Evolutionary conservation across 35 echinoderm and acorn worm species (phyloP).

Genomic region (Eucidaris tribuloides): DNA sequence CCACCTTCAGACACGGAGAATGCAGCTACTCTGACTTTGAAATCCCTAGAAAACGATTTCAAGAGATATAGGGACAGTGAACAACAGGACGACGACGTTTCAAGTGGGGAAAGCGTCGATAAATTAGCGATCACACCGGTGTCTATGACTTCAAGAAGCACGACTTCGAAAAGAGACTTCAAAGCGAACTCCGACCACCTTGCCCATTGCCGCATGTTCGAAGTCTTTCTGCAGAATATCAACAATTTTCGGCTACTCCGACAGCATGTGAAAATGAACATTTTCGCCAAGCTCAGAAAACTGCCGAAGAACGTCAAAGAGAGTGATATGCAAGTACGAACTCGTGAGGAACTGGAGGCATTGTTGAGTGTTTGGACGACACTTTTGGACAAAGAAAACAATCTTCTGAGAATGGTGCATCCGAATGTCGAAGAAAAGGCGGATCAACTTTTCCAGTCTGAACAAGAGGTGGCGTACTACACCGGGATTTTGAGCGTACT

Average conservation of each 20-base stretch:
- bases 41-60: too few species aligned
- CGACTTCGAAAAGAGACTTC: too few species aligned
- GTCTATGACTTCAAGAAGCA: too few species aligned
- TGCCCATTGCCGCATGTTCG: background rate
- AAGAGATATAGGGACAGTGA: background rate
- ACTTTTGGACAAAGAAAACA: conserved; percentile 44
- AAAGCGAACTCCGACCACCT: too few species aligned
- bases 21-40: too few species aligned
- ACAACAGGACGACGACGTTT: too few species aligned
- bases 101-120: too few species aligned
- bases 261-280: conserved; percentile 86
- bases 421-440: conserved; percentile 30
- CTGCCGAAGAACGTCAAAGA: conserved; percentile 41
- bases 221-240: conserved; percentile 71
- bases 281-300: conserved; percentile 53
- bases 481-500: conserved; percentile 75
- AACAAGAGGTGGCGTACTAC: conserved; percentile 60
- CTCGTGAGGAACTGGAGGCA: conserved; percentile 79
- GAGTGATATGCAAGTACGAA: conserved; percentile 38
- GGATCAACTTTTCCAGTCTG: conserved; percentile 46
- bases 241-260: conserved; percentile 86
- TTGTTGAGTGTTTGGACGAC: conserved; percentile 68
- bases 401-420: conserved; percentile 68
- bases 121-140: too few species aligned
- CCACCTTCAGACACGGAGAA: too few species aligned